Evolutionary conservation across 1,140 invertebrate genomes (phyloP), one percentile per base, ranked within the genome.

Genomic region (Melanaphis sacchari): DNA sequence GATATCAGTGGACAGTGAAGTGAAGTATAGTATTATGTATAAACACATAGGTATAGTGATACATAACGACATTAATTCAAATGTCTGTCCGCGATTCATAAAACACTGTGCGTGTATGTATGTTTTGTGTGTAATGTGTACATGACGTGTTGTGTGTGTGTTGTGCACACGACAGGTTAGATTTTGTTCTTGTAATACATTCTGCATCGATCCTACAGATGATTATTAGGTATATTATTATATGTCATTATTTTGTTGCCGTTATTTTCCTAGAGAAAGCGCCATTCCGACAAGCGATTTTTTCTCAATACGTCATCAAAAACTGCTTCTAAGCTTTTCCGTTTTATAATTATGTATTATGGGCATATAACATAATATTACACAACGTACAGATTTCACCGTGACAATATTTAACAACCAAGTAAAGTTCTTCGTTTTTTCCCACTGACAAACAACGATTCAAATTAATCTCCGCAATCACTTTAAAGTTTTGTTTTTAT

Each of bases 211-310:
- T 49, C 59, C 59, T 76, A n/a, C 59, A n/a, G 18, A 76, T n/a
- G n/a, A 76, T 76, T n/a, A n/a, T 59, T 59, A 15, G 18, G 59
- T n/a, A 15, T 18, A 18, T 66, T 66, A 76, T 76, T 66, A 66
- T n/a, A 15, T 66, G 59, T 66, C n/a, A 18, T 66, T n/a, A 76
- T 76, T 66, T 66, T 18, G 59, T n/a, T 66, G 31, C 22, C 59
- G 59, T n/a, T n/a, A 66, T 66, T 66, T 66, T 66, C n/a, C 59
- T 76, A 76, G 59, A n/a, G 59, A 76, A 76, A 76, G 59, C 59
- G 59, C 31, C 59, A 76, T 76, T 76, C 59, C 59, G n/a, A 18
- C 59, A 76, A 11, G 21, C 22, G n/a, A 59, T n/a, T n/a, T 76
- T 26, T 6, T 76, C n/a, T n/a, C 59, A n/a, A 76, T n/a, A 76